phyloP scores from a whole-genome alignment of 2,888 invertebrate species.

The Bhutanitis thaidina region DNA sequence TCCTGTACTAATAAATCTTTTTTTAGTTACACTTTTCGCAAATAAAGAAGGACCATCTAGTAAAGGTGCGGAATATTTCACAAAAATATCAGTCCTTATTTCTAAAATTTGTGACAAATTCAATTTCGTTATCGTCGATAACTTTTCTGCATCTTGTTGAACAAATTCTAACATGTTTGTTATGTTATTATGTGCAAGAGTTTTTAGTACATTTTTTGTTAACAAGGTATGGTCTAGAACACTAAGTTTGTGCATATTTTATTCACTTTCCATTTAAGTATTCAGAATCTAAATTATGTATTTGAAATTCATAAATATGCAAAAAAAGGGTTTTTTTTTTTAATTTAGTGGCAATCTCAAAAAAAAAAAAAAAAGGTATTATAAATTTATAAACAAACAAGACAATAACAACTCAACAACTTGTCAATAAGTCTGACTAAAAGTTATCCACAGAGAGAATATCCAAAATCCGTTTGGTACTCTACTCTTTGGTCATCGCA shows the following conservation, averaged over 20 bases:
- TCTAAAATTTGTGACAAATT: conserved; percentile 63
- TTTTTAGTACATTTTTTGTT: conserved; percentile 57
- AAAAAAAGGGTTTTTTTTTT: too few species aligned
- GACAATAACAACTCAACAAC: too few species aligned
- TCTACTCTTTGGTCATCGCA: too few species aligned
- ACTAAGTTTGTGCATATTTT: conserved; percentile 52
- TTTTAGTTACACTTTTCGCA: conserved; percentile 43
- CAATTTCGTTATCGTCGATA: conserved; percentile 69
- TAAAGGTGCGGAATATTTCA: conserved; percentile 69
- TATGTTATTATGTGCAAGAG: conserved; percentile 74
- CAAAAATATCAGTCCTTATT: conserved; percentile 64
- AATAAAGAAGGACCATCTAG: conserved; percentile 43
- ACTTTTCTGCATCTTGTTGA: conserved; percentile 73
- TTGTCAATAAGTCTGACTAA: too few species aligned
- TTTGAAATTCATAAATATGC: too few species aligned
- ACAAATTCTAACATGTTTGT: conserved; percentile 79
- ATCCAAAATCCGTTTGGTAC: too few species aligned
- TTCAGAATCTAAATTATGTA: too few species aligned
- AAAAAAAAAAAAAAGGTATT: too few species aligned
- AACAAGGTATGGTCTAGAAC: conserved; percentile 41
- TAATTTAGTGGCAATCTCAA: too few species aligned
- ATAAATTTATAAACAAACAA: too few species aligned
- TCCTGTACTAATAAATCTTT: conserved; percentile 57
- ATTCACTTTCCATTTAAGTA: too few species aligned
- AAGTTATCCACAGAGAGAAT: too few species aligned